Percentiles rank a stretch among this genome's conserved stretches.
phyloP scores from a whole-genome alignment of 35 echinoderm and acorn worm species.

The Ophiothrix spiculata region DNA sequence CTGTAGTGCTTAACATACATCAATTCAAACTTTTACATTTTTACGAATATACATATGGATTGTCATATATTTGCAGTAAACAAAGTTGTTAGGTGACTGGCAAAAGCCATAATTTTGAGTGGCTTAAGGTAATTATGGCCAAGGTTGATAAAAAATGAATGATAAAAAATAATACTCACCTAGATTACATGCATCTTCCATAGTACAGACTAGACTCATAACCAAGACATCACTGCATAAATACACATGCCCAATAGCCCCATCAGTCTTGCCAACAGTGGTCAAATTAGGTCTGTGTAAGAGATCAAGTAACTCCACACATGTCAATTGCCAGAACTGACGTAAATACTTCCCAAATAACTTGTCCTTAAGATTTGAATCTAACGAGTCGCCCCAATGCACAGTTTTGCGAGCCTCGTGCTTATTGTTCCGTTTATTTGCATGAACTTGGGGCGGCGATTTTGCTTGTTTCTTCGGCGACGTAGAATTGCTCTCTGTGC shows the following conservation, averaged over 20 bases:
- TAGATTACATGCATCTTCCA: conserved; percentile 55
- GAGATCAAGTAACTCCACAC: conserved; percentile 45
- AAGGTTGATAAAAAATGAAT: too few relatives aligned
- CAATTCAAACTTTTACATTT: too few relatives aligned
- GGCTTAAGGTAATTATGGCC: too few relatives aligned
- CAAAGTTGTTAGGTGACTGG: too few relatives aligned
- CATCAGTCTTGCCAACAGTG: conserved; percentile 39
- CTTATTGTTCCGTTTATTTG: conserved; percentile 34
- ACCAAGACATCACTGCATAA: conserved; percentile 41
- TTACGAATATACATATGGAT: too few relatives aligned
- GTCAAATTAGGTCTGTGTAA: conserved; percentile 46
- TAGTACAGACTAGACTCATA: conserved; percentile 55
- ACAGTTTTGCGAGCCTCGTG: conserved; percentile 65
- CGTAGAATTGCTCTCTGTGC: conserved; percentile 11
- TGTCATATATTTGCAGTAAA: too few relatives aligned
- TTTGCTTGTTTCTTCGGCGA: neutral
- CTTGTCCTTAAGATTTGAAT: conserved; percentile 44
- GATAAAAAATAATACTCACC: conserved; percentile 16
- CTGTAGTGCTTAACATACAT: too few relatives aligned
- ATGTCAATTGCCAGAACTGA: conserved; percentile 61
- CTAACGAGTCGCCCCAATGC: conserved; percentile 83
- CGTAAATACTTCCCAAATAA: conserved; percentile 61
- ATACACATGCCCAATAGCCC: conserved; percentile 46
- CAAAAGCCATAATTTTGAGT: too few relatives aligned
- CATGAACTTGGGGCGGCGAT: neutral